Evolutionary conservation across 2,888 invertebrate species (phyloP), one percentile per base, ranked within the genome.

Genomic region (Agrotis clavis): DNA sequence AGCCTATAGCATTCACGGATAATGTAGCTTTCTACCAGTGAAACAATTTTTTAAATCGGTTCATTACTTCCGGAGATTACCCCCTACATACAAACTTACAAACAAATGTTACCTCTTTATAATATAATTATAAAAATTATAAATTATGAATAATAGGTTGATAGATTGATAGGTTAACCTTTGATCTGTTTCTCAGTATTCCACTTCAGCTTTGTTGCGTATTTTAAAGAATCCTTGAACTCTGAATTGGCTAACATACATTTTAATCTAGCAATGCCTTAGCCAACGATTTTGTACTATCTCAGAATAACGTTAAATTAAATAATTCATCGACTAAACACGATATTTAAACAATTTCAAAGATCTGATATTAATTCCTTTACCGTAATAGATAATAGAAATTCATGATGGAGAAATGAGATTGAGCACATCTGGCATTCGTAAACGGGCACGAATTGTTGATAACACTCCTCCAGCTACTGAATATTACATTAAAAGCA

Each of bases 351-450:
- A 51, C 53, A 53, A 48, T 67, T 41, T 57, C 53, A 61, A 80
- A 71, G 35, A 57, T 61, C 41, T 65, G 57, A 60, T 63, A 79
- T 70, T 70, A 76, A 71, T 80, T 69, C 68, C 66, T 63, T 56
- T 68, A 57, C 63, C 50, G 74, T 68, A 78, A 71, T 67, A 71
- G 75, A 81, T 81, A 82, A 73, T 74, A 66, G 63, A 67, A 78
- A 64, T 82, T 78, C 82, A 53, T 71, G 81, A 81, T 81, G 74
- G 61, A 2, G 51, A 56, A 79, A 69, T 71, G 57, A 82, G 83
- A 82, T 82, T 79, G 70, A 79, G 77, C 81, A 79, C 82, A 79
- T 70, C 82, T 82, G 72, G 79, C 66, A 76, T 67, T 76, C 71
- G 67, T 69, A 71, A 74, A 82, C 54, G 69, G 66, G 71, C 79